phyloP scores from a whole-genome alignment of 2,888 invertebrate species.

The Sisyra nigra region DNA sequence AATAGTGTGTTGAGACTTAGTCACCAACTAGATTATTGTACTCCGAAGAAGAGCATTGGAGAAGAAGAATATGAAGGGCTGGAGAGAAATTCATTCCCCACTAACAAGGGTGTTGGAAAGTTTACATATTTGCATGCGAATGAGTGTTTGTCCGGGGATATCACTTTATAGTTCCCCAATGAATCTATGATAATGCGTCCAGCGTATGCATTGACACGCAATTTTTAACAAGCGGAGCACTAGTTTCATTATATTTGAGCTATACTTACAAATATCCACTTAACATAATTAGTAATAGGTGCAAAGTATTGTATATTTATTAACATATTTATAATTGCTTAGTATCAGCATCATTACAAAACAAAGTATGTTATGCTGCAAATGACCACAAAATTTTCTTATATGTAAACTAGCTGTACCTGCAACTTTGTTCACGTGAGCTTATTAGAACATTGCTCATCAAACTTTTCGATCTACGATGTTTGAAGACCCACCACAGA shows the following conservation, averaged over 20 bases:
- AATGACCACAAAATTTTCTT: no score
- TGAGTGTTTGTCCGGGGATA: conserved; percentile 8
- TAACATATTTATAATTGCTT: not conserved
- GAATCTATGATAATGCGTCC: conserved; percentile 14
- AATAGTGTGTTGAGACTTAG: not conserved
- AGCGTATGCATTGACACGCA: conserved; percentile 17
- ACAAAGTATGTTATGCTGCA: no score
- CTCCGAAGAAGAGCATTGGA: not conserved
- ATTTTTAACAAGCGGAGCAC: conserved; percentile 11
- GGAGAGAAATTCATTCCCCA: not conserved
- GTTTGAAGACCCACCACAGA: no score
- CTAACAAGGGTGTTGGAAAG: not conserved
- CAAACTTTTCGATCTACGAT: no score
- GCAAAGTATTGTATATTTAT: not conserved
- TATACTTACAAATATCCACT: no score
- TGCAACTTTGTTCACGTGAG: no score
- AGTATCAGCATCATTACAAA: not conserved
- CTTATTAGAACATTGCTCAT: no score
- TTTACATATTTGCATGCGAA: conserved; percentile 8
- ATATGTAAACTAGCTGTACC: no score
- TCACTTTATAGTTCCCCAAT: conserved; percentile 9
- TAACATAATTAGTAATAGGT: not conserved
- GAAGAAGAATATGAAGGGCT: not conserved
- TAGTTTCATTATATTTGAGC: no score
- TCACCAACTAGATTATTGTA: not conserved